These are phyloP conservation scores for Heliornis fulica DNA, from an alignment of 2,113 vertebrate genomes.

Conservation along the genomic window DNA sequence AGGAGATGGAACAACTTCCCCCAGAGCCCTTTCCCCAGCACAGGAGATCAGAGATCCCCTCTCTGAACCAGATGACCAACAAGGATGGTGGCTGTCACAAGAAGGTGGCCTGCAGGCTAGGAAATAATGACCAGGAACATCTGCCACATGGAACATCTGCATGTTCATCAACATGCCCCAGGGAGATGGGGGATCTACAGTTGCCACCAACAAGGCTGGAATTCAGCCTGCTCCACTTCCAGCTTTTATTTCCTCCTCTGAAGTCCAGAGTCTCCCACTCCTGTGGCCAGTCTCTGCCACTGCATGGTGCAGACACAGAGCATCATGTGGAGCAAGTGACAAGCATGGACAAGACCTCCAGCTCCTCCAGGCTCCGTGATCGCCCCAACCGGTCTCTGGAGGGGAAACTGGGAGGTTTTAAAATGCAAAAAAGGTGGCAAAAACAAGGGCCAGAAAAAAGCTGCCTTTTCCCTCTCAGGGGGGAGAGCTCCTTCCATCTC, in stretches of 20 bases:
- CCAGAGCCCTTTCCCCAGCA: not conserved
- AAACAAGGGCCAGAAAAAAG: not conserved
- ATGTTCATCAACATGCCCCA: not conserved
- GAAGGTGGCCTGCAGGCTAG: not conserved
- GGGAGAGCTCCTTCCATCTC: not conserved
- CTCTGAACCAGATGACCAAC: not conserved
- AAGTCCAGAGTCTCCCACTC: not conserved
- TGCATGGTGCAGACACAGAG: rapidly evolving
- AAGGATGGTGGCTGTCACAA: not conserved
- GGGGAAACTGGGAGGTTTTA: not conserved
- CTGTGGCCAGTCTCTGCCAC: not conserved
- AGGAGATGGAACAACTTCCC: not conserved
- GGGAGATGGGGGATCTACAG: not conserved
- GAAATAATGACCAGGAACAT: not conserved
- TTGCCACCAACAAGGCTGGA: not conserved
- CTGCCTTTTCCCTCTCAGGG: not conserved
- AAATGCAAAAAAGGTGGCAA: not conserved
- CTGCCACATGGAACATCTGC: not conserved
- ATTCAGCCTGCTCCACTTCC: not conserved
- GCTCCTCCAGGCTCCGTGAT: not conserved
- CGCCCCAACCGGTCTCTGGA: not conserved
- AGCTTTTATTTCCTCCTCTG: not conserved
- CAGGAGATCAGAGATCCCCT: not conserved
- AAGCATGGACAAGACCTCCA: not conserved
- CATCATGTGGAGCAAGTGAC: not conserved